phyloP scores from a whole-genome alignment of 2,888 invertebrate species.

The Rhyacophila evoluta region DNA sequence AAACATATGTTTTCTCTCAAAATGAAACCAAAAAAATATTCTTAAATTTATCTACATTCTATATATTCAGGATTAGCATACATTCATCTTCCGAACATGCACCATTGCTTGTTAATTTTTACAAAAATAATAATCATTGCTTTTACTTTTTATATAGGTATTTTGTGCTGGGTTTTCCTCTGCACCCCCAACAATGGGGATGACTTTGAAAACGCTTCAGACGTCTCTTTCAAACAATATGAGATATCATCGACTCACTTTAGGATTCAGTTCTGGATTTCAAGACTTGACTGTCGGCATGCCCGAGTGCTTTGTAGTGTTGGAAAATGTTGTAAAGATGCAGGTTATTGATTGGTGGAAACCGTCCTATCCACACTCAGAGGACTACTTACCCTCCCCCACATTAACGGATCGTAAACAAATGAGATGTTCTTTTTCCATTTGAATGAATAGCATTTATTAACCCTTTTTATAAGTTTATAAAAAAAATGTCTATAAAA shows the following conservation, averaged over 20 bases:
- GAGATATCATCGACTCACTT: slow-evolving; percentile 66
- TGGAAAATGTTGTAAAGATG: slow-evolving; percentile 68
- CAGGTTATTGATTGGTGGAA: slow-evolving; percentile 79
- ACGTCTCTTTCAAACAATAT: slow-evolving; percentile 68
- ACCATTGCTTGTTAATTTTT: too few relatives aligned
- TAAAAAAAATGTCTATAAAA: too few relatives aligned
- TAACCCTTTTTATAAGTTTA: too few relatives aligned
- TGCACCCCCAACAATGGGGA: slow-evolving; percentile 65
- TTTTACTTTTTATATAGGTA: slow-evolving; percentile 63
- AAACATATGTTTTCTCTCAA: too few relatives aligned
- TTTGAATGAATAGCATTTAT: too few relatives aligned
- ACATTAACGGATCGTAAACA: slow-evolving; percentile 29
- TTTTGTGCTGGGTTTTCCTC: slow-evolving; percentile 64
- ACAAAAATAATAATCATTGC: slow-evolving; percentile 38
- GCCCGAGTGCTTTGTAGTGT: slow-evolving; percentile 62
- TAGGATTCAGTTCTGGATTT: slow-evolving; percentile 68
- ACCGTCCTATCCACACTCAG: slow-evolving; percentile 64
- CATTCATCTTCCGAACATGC: too few relatives aligned
- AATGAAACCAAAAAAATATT: too few relatives aligned
- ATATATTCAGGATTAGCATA: too few relatives aligned
- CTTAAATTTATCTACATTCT: too few relatives aligned
- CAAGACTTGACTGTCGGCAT: slow-evolving; percentile 57
- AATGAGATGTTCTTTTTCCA: not conserved
- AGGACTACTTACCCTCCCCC: slow-evolving; percentile 35
- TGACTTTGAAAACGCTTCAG: slow-evolving; percentile 64